Percentiles rank a stretch among this genome's conserved stretches.
These are phyloP conservation scores for Spodoptera frugiperda DNA, from an alignment of 1,140 invertebrate genomes.

Conservation along the genomic window DNA sequence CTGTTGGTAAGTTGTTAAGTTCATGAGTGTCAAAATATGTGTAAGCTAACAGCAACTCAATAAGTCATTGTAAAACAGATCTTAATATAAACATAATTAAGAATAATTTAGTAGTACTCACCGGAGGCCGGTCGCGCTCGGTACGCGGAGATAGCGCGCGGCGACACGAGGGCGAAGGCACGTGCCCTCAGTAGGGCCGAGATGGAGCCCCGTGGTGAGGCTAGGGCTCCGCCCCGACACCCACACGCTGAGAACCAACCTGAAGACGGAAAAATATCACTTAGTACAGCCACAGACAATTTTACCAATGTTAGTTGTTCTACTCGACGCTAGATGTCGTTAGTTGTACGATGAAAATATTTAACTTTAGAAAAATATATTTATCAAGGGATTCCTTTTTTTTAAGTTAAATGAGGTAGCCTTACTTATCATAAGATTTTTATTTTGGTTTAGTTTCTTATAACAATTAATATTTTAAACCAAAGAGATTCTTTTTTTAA, in stretches of 20 bases:
- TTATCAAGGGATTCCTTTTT: no score
- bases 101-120: constrained; percentile 45
- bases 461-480: no score
- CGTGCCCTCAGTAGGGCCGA: constrained; percentile 72
- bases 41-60: no score
- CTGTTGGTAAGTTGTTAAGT: no score
- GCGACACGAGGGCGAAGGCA: constrained; percentile 81
- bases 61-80: no score
- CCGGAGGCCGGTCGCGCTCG: constrained; percentile 75
- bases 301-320: neutral
- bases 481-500: no score
- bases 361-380: no score
- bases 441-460: no score
- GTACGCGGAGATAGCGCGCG: constrained; percentile 78
- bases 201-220: constrained; percentile 77
- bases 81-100: neutral
- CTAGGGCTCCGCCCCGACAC: constrained; percentile 76
- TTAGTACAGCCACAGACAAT: neutral
- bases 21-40: no score
- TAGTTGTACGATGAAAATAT: neutral
- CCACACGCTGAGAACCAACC: constrained; percentile 82
- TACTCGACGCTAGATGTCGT: neutral
- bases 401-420: neutral
- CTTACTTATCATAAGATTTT: no score
- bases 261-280: constrained; percentile 51